Evolutionary conservation across 2,797 vertebrate genomes (phyloP), one percentile per base, ranked within the genome.

Genomic region (Diceros bicornis): DNA sequence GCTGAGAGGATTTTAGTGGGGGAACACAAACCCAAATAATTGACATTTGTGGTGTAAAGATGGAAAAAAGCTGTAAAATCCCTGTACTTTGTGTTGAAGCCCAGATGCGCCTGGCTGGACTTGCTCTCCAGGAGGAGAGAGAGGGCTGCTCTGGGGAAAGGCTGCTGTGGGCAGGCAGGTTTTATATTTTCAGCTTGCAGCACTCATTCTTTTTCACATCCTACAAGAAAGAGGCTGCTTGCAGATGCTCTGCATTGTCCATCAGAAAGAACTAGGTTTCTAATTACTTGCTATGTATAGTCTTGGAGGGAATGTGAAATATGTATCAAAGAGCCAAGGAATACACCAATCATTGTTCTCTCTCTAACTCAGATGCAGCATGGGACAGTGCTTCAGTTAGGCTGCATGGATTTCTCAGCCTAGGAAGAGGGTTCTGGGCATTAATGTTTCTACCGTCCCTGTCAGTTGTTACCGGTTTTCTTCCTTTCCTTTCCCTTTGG

Each of bases 221-320:
- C 0, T 20, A 0, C 7, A 1, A 3, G 0, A 92, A 89, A 94
- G 59, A 96, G 57, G 27, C 85, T 72, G 37, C 87, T 34, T 68
- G 72, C 64, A 82, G 71, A 94, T 2, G 27, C 4, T 78, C 32
- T 20, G 32, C 57, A 4, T 62, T 79, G 91, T 69, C 66, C 86
- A 3, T 64, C 64, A 25, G 74, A 78, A 94, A 72, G 94, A 72
- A 50, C 27, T 17, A 10, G 83, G 68, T 83, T 95, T 87, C 84
- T 93, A 85, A 90, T 71, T 96, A 69, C 85, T 91, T 71, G 95
- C 90, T 75, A 34, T 88, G 52, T 94, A 66, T 50, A 17, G 83
- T 29, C 44, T 18, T 44, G 74, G 64, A 93, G 89, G 95, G 68
- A 96, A 71, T 88, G 75, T 16, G 79, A 88, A 17, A 1, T 59